phyloP scores from a whole-genome alignment of 2,888 invertebrate genomes.

The Platypus cylindrus region DNA sequence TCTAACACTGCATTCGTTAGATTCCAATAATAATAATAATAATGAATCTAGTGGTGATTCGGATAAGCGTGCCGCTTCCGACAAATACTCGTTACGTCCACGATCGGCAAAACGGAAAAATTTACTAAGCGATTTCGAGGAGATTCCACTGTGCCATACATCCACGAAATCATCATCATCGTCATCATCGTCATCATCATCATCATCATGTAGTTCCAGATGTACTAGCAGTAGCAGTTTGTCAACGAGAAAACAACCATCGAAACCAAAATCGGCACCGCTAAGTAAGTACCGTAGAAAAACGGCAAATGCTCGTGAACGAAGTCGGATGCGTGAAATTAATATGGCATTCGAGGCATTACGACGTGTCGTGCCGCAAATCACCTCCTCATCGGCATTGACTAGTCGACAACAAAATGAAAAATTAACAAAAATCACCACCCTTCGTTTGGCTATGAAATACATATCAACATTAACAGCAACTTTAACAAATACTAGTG shows the following conservation, averaged over 20 bases:
- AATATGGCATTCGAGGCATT: constrained; percentile 54
- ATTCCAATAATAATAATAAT: constrained; percentile 30
- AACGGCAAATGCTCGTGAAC: constrained; percentile 55
- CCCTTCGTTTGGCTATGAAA: constrained; percentile 51
- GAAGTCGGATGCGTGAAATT: constrained; percentile 54
- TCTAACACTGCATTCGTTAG: constrained; percentile 25
- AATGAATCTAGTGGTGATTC: too few relatives aligned
- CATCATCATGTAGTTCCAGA: constrained; percentile 5
- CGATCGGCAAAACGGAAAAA: constrained; percentile 25
- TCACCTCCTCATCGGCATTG: too few relatives aligned
- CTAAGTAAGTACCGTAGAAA: constrained; percentile 55
- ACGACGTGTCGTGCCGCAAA: constrained; percentile 43
- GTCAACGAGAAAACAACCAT: constrained; percentile 6
- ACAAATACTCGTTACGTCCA: constrained; percentile 35
- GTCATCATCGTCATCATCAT: not conserved
- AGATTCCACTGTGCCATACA: constrained; percentile 2
- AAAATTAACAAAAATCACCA: constrained; percentile 55
- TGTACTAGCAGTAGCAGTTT: constrained; percentile 13
- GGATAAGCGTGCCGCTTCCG: constrained; percentile 21
- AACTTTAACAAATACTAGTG: constrained; percentile 28
- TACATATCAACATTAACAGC: constrained; percentile 43
- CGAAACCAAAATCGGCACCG: constrained; percentile 38
- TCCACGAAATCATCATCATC: constrained; percentile 4
- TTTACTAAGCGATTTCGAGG: constrained; percentile 7
- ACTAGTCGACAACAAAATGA: constrained; percentile 36